These are phyloP conservation scores for Capromys pilorides DNA, from an alignment of 2,797 vertebrate species.

Conservation along the genomic window DNA sequence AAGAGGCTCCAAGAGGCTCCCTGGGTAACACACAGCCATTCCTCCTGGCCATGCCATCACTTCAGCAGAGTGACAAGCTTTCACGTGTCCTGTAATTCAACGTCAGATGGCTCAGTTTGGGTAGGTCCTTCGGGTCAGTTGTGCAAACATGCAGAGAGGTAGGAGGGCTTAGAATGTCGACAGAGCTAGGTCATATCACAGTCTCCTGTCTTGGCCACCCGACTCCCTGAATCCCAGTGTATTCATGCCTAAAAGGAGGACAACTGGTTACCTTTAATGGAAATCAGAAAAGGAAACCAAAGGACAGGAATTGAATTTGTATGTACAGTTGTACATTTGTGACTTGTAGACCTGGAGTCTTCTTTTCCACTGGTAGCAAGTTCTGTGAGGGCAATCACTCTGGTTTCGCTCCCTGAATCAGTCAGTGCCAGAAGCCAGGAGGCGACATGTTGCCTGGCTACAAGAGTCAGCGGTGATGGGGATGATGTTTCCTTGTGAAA, in stretches of 20 bases:
- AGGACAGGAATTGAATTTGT: slow-evolving; percentile 33
- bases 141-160: neutral
- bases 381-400: neutral
- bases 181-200: neutral
- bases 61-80: neutral
- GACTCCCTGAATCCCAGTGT: neutral
- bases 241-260: neutral
- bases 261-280: neutral
- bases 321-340: neutral
- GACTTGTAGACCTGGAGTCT: neutral
- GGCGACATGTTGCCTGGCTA: neutral
- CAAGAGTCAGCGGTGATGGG: neutral
- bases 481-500: slow-evolving; percentile 4
- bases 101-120: neutral
- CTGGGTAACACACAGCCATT: neutral
- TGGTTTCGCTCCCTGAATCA: neutral
- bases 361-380: neutral
- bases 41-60: neutral
- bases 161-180: neutral
- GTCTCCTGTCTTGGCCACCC: neutral
- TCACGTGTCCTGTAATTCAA: neutral
- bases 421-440: neutral
- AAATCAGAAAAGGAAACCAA: neutral
- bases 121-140: neutral
- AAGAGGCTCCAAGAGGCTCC: neutral